Evolutionary conservation across 1,140 invertebrate species (phyloP).

Genomic region (Papilio xuthus): DNA sequence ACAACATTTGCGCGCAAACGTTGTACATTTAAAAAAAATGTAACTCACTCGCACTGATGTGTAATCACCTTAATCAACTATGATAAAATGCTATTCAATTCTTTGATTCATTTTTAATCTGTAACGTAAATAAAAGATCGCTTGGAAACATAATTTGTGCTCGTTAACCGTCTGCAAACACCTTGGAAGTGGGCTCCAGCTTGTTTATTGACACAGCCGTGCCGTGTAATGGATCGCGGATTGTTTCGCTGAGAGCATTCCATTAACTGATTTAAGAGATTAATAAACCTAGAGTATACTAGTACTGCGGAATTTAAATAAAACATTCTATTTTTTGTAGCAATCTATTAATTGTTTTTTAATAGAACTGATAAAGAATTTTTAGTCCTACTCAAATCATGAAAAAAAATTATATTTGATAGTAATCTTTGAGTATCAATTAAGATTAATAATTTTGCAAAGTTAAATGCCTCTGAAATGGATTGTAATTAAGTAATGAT

Average conservation of each 20-base stretch:
- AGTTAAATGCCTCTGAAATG: neutral
- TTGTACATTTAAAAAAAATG: too few species aligned
- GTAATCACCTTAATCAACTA: neutral
- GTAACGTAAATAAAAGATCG: constrained; percentile 16
- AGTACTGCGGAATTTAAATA: neutral
- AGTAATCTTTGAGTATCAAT: neutral
- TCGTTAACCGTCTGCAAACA: constrained; percentile 28
- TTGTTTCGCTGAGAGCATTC: constrained; percentile 26
- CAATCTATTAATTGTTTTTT: neutral
- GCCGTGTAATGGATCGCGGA: constrained; percentile 8
- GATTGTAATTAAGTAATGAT: neutral
- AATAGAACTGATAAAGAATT: too few species aligned
- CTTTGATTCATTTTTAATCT: constrained; percentile 26
- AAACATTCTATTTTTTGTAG: neutral
- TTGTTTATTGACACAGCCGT: constrained; percentile 28
- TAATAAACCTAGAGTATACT: neutral
- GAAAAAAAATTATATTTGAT: neutral
- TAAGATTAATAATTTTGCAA: neutral
- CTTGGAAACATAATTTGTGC: constrained; percentile 28
- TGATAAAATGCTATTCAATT: neutral
- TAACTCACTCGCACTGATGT: too few species aligned
- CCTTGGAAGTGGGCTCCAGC: neutral
- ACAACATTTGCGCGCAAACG: too few species aligned
- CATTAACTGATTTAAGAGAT: constrained; percentile 31
- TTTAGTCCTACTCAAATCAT: neutral